Evolutionary conservation across 2,888 invertebrate species (phyloP), one percentile per base, ranked within the genome.

Genomic region (Atrina japonica): DNA sequence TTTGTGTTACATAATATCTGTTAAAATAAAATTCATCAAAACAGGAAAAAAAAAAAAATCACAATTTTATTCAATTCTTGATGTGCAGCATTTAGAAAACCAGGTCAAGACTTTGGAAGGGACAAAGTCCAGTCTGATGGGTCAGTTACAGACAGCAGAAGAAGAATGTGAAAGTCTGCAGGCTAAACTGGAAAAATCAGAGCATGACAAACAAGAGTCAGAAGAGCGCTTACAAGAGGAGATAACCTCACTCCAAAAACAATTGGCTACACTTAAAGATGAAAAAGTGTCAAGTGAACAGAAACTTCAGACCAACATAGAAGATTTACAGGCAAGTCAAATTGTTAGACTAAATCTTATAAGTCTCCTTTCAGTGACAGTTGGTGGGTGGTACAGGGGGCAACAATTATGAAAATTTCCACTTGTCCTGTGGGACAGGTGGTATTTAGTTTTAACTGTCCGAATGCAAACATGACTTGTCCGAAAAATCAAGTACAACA

Each of bases 21-120:
- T n/a, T n/a, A n/a, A n/a, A n/a, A n/a, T n/a, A n/a, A n/a, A n/a
- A n/a, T n/a, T n/a, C n/a, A n/a, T n/a, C n/a, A n/a, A n/a, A n/a
- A n/a, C n/a, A n/a, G n/a, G n/a, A n/a, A n/a, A n/a, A n/a, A n/a
- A n/a, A n/a, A n/a, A n/a, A n/a, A n/a, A n/a, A n/a, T n/a, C n/a
- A n/a, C n/a, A n/a, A n/a, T n/a, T n/a, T n/a, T n/a, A n/a, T n/a
- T n/a, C n/a, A n/a, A n/a, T n/a, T n/a, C n/a, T n/a, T n/a, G n/a
- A 16, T 41, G 18, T 65, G 1, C 53, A 90, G 79, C 90, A 91
- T 68, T 76, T 91, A 58, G 87, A 88, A 18, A 87, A 84, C 27
- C 81, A 90, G 60, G 83, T 91, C 58, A 84, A 86, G 61, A 77
- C 81, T 29, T 61, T 89, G 68, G 88, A 89, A 56, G 83, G 79